Percentiles rank a stretch among this genome's conserved stretches.
phyloP scores from a whole-genome alignment of 2,797 vertebrate genomes.

The Neosalanx taihuensis region DNA sequence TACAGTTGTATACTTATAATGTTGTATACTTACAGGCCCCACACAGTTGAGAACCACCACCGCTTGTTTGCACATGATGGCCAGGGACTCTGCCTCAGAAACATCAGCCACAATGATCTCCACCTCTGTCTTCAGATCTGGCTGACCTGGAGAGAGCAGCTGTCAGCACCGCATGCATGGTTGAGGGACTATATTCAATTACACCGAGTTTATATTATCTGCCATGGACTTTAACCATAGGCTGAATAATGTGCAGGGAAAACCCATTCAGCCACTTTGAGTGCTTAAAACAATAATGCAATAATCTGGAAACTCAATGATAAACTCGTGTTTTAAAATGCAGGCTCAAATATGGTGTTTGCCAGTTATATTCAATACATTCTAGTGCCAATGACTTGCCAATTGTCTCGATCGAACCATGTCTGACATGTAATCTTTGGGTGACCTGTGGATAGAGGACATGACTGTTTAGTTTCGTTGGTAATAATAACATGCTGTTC shows the following conservation, averaged over 20 bases:
- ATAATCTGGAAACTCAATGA: no score
- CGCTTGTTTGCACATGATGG: conserved; percentile 81
- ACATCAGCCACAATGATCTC: conserved; percentile 83
- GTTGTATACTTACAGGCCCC: conserved; percentile 81
- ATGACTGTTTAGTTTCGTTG: no score
- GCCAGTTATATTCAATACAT: not conserved
- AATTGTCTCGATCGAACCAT: not conserved
- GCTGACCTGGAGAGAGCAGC: conserved; percentile 67
- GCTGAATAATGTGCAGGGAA: no score
- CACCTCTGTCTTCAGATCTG: conserved; percentile 73
- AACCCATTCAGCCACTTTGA: not conserved
- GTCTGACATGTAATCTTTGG: conserved; percentile 5
- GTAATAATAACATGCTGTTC: not conserved
- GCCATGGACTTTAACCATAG: no score
- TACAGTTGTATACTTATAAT: no score
- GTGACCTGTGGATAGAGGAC: not conserved
- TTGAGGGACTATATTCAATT: not conserved
- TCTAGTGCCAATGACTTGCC: not conserved
- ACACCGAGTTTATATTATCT: no score
- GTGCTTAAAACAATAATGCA: not conserved
- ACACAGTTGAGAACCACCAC: conserved; percentile 85
- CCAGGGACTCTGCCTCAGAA: conserved; percentile 73
- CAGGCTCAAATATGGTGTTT: not conserved
- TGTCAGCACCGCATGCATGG: not conserved
- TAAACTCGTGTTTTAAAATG: not conserved